Percentiles rank a stretch among this genome's conserved stretches.
These are phyloP conservation scores for Brachylomia viminalis DNA, from an alignment of 2,888 invertebrate genomes.

Conservation along the genomic window DNA sequence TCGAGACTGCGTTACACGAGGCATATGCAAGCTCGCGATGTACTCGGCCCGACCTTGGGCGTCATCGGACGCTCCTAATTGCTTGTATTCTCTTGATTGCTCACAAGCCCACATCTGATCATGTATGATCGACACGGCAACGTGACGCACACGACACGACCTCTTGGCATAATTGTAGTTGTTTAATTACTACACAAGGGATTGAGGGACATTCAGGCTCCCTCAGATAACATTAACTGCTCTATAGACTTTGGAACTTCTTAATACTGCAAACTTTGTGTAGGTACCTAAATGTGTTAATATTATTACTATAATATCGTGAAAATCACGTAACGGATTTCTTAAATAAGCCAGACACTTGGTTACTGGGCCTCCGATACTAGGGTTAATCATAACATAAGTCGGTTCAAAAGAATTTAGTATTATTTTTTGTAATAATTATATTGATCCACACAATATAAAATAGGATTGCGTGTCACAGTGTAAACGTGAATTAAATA, in stretches of 20 bases:
- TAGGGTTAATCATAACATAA: neutral
- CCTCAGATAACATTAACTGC: neutral
- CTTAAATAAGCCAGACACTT: neutral
- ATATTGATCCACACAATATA: neutral
- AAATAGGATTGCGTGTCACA: too few relatives aligned
- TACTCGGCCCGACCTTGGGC: neutral
- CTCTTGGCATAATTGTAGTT: conserved; percentile 1
- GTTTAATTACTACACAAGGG: conserved; percentile 6
- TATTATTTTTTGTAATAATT: neutral
- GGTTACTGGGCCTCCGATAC: neutral
- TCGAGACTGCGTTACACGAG: neutral
- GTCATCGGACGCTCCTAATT: conserved; percentile 17
- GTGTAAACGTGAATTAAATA: conserved; percentile 10
- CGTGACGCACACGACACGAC: conserved; percentile 3
- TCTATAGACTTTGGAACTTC: conserved; percentile 15
- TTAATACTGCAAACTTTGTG: conserved; percentile 7
- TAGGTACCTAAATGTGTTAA: neutral
- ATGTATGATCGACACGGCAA: neutral
- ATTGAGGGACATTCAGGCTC: neutral
- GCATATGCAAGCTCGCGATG: neutral
- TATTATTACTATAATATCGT: neutral
- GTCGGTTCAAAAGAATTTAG: neutral
- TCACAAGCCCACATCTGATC: conserved; percentile 5
- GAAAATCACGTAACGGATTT: neutral
- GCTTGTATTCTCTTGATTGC: conserved; percentile 36